phyloP scores from a whole-genome alignment of 2,797 vertebrate genomes.

The Rachycentron canadum region DNA sequence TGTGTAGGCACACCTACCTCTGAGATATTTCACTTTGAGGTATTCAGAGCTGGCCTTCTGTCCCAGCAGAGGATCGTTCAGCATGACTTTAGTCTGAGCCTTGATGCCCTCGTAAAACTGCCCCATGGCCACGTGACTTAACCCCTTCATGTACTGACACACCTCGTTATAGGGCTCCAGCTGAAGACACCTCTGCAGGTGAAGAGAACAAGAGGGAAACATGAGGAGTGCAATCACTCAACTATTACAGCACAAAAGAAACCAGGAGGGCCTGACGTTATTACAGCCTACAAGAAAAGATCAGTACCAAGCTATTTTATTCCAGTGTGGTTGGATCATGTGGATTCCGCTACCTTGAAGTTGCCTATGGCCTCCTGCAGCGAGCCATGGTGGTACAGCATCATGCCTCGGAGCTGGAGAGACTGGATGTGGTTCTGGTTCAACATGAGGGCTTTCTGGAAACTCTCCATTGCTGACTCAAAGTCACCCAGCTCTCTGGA shows the following conservation, averaged over 20 bases:
- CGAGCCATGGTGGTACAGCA: constrained; percentile 98
- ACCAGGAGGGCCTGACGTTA: neutral
- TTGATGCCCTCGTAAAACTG: constrained; percentile 99
- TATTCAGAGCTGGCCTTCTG: constrained; percentile 98
- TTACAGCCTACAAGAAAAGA: neutral
- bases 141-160: constrained; percentile 98
- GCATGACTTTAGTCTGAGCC: constrained; percentile 98
- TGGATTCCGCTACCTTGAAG: constrained; percentile 89
- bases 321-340: neutral
- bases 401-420: constrained; percentile 95
- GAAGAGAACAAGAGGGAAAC: neutral
- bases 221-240: neutral
- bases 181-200: constrained; percentile 91
- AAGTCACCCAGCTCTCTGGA: constrained; percentile 96
- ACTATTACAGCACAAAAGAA: neutral
- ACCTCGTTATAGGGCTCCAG: constrained; percentile 97
- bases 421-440: constrained; percentile 99
- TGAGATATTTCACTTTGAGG: constrained; percentile 97
- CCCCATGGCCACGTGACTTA: constrained; percentile 97
- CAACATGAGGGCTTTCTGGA: constrained; percentile 95
- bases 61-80: constrained; percentile 95
- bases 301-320: neutral
- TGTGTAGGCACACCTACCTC: constrained; percentile 85
- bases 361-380: constrained; percentile 94
- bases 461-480: constrained; percentile 95